Percentiles rank a stretch among this genome's conserved stretches.
Conservation (phyloP, 2,797 vertebrate species). For the Glossophaga mutica region DNA sequence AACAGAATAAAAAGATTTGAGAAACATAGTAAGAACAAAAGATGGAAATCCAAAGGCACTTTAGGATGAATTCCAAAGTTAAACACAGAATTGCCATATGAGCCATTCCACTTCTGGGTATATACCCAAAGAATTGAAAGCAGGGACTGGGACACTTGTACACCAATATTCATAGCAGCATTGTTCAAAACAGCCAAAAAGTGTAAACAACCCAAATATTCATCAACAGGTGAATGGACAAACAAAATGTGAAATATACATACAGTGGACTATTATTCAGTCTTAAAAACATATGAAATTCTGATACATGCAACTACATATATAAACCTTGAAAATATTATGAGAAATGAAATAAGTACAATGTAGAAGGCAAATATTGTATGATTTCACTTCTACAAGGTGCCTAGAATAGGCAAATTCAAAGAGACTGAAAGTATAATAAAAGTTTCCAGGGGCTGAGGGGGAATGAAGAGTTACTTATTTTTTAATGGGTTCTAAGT, state of each 20-base stretch:
- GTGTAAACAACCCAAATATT: neutral
- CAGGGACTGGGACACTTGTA: neutral
- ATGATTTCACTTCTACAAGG: neutral
- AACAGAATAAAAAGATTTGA: neutral
- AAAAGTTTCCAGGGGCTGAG: neutral
- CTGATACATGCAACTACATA: neutral
- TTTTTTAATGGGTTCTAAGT: neutral
- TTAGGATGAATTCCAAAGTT: neutral
- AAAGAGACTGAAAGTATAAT: neutral
- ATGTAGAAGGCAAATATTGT: neutral
- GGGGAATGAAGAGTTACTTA: neutral
- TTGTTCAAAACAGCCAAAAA: neutral
- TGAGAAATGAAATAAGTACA: neutral
- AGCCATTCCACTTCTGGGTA: neutral
- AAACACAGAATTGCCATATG: neutral
- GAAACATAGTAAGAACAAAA: neutral
- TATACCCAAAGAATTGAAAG: neutral
- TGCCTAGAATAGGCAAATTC: neutral
- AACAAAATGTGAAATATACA: neutral
- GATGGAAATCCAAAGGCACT: neutral
- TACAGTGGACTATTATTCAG: neutral
- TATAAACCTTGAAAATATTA: neutral
- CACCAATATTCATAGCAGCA: neutral
- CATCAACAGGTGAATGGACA: neutral
- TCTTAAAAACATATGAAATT: neutral